Conservation (phyloP, 2,113 vertebrate genomes). For the Corydoras sp. region DNA sequence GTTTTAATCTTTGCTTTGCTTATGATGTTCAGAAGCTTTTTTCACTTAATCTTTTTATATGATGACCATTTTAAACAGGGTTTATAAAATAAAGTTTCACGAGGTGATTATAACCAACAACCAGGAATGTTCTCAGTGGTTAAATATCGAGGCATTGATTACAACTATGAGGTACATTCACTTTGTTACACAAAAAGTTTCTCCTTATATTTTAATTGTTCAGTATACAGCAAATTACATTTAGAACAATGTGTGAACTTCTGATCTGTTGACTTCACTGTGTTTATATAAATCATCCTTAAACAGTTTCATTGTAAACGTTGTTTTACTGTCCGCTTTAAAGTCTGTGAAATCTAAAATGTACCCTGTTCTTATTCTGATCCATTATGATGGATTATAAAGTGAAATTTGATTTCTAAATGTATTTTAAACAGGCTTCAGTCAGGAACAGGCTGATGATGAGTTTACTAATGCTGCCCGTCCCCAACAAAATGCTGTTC, state of each 20-base stretch:
- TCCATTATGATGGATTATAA: no score
- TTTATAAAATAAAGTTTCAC: not conserved
- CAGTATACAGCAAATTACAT: no score
- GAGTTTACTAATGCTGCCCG: constrained; percentile 55
- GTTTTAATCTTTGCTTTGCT: no score
- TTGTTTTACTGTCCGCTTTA: no score
- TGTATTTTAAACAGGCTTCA: no score
- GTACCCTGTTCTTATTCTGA: no score
- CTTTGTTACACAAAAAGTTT: not conserved
- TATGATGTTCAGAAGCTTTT: not conserved
- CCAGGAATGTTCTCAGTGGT: constrained; percentile 46
- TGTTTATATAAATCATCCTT: not conserved
- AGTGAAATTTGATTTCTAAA: no score
- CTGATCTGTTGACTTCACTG: not conserved
- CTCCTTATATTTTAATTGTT: no score
- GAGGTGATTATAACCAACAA: constrained; percentile 27
- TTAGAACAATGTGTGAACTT: not conserved
- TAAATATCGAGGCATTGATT: constrained; percentile 60
- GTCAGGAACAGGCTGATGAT: constrained; percentile 48
- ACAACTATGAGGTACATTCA: constrained; percentile 60
- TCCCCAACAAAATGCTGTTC: constrained; percentile 43
- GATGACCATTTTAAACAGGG: no score
- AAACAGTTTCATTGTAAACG: not conserved
- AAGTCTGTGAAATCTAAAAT: no score
- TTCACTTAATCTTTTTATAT: not conserved